Evolutionary conservation across 2,113 vertebrate genomes (phyloP).

Genomic region (Otolemur garnettii): DNA sequence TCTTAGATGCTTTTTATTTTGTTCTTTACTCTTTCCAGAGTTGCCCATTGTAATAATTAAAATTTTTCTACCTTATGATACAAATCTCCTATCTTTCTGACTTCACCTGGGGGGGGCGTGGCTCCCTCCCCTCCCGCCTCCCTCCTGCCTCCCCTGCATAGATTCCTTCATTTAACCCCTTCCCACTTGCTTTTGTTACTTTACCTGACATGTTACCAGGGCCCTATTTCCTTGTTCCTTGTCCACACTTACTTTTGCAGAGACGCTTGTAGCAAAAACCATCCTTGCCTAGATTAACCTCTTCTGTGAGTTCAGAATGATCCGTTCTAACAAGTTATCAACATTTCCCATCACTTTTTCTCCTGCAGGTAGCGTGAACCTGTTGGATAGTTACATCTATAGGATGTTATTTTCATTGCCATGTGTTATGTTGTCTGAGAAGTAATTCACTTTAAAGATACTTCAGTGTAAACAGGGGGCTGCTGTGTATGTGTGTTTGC

Average conservation of each 20-base stretch:
- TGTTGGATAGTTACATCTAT: neutral
- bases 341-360: neutral
- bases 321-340: neutral
- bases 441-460: neutral
- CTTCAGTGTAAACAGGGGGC: neutral
- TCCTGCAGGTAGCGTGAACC: neutral
- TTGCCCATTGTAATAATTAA: neutral
- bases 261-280: neutral
- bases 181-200: neutral
- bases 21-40: neutral
- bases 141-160: neutral
- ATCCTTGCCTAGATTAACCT: neutral
- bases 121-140: rapidly evolving
- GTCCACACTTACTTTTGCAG: neutral
- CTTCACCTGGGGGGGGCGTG: rapidly evolving
- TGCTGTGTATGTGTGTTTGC: neutral
- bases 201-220: neutral
- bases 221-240: too few species aligned
- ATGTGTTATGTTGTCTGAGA: neutral
- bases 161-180: neutral
- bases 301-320: neutral
- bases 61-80: neutral
- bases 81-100: neutral
- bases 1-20: neutral
- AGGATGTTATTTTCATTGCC: neutral